Percentiles rank a stretch among this genome's conserved stretches.
These are phyloP conservation scores for Indicator indicator DNA, from an alignment of 2,113 vertebrate species.

Conservation along the genomic window DNA sequence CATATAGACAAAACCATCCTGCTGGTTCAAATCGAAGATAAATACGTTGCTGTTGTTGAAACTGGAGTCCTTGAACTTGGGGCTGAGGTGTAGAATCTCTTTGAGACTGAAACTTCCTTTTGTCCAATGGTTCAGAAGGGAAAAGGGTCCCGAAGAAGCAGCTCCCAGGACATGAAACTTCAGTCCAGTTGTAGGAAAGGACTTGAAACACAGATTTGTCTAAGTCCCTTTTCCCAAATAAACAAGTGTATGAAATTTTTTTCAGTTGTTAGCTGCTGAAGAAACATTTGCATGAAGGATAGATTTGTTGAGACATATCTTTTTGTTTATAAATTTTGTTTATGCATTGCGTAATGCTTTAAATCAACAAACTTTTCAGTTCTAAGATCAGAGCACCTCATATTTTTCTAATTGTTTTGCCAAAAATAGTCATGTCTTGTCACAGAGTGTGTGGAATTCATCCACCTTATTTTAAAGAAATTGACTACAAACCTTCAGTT, in stretches of 20 bases:
- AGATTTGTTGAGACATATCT: conserved; percentile 80
- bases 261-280: conserved; percentile 80
- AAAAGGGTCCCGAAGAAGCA: conserved; percentile 56
- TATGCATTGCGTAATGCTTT: conserved; percentile 90
- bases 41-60: conserved; percentile 96
- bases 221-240: conserved; percentile 66
- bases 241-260: conserved; percentile 76
- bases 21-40: conserved; percentile 99
- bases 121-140: conserved; percentile 52
- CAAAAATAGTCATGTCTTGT: conserved; percentile 90
- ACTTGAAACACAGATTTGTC: conserved; percentile 72
- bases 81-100: conserved; percentile 91
- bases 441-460: conserved; percentile 77
- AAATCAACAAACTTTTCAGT: conserved; percentile 79
- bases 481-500: conserved; percentile 73
- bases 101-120: conserved; percentile 55
- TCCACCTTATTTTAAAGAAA: conserved; percentile 78
- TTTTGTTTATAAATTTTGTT: conserved; percentile 85
- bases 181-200: conserved; percentile 49
- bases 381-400: conserved; percentile 79
- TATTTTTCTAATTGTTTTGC: conserved; percentile 90
- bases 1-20: conserved; percentile 99
- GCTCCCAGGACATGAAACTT: conserved; percentile 31
- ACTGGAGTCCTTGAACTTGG: conserved; percentile 96
- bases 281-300: conserved; percentile 90